Evolutionary conservation across 2,888 invertebrate genomes (phyloP).

Genomic region (Thereva nobilitata): DNA sequence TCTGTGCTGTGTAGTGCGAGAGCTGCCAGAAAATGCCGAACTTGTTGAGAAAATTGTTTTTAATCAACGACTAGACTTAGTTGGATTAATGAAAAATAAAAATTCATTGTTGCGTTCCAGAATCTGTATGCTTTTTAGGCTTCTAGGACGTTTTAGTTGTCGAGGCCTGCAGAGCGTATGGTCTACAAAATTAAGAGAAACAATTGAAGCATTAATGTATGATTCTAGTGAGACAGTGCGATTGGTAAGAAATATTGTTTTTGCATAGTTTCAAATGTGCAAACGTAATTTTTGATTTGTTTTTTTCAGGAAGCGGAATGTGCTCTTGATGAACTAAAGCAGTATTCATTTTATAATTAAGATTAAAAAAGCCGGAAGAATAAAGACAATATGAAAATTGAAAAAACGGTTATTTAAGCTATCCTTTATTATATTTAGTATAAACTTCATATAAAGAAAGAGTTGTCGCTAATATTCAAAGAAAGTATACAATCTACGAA

Average conservation of each 20-base stretch:
- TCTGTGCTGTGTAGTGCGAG: conserved; percentile 72
- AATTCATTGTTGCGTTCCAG: conserved; percentile 65
- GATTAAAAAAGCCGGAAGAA: no score
- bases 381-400: no score
- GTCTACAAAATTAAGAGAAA: conserved; percentile 49
- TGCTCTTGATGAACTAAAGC: conserved; percentile 54
- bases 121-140: conserved; percentile 71
- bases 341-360: conserved; percentile 53
- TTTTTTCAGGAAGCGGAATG: conserved; percentile 51
- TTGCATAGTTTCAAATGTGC: not conserved
- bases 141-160: conserved; percentile 70
- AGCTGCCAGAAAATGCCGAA: conserved; percentile 75
- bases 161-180: conserved; percentile 62
- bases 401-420: no score
- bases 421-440: no score
- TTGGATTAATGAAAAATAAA: conserved; percentile 63
- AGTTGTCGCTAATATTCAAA: no score
- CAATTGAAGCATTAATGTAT: conserved; percentile 51
- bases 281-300: conserved; percentile 23
- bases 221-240: conserved; percentile 49
- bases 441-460: no score
- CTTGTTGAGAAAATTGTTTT: conserved; percentile 74
- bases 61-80: conserved; percentile 61
- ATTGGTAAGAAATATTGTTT: conserved; percentile 43
- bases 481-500: no score